Evolutionary conservation across 1,140 invertebrate species (phyloP), one percentile per base, ranked within the genome.

Genomic region (Apis laboriosa): DNA sequence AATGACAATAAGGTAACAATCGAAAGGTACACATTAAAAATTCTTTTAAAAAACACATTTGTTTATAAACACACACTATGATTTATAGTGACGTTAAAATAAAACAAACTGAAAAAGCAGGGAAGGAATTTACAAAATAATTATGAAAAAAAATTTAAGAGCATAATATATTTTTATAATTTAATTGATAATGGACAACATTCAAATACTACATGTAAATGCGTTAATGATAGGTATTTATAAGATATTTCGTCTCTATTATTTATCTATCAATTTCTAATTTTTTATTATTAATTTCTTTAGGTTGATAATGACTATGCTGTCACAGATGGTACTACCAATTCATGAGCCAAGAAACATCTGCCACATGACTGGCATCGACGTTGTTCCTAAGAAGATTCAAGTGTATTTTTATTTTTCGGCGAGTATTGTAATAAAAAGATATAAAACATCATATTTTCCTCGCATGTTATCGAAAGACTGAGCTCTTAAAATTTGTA

Each of bases 361-460:
- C 68, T 83, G 87, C 85, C 89, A 84, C 89, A 90, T 88, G 83
- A 90, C 84, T 89, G 89, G 84, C 83, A 74, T 85, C 77, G 53
- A 77, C 81, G 51, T 77, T 83, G 64, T 70, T 64, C 58, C 7
- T 49, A 64, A 72, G 81, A 83, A 76, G 81, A 83, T 63, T 63
- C 49, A 17, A 71, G 67, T 78, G 75, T 15, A 34, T 60, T 60
- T 17, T 67, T 60, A 53, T 60, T 51, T 70, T 61, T 9, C 17
- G 75, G 66, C 53, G n/a, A 66, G 15, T 56, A 51, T 70, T 49
- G 17, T 24, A 34, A 19, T 24, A 34, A 19, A 34, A 77, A 77
- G 74, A 74, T 70, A 77, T 43, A 4, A 21, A 43, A 51, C 11
- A 58, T 74, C 56, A 56, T 74, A 73, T 60, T 71, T 73, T n/a